These are phyloP conservation scores for Sphaerophoria taeniata DNA, from an alignment of 2,888 invertebrate genomes.

Conservation along the genomic window DNA sequence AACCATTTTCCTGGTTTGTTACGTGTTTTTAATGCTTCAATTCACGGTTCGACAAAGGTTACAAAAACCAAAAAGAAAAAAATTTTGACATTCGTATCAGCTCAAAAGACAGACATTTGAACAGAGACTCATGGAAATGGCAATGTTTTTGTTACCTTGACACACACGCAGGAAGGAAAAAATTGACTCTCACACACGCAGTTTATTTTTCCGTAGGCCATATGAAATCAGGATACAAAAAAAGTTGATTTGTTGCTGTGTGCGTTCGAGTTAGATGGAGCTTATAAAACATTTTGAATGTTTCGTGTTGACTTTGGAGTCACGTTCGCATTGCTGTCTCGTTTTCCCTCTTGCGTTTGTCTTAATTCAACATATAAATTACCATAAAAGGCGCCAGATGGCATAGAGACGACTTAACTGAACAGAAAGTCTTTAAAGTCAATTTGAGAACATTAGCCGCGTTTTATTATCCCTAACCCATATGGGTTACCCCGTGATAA, in stretches of 20 bases:
- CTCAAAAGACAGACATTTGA: slow-evolving; percentile 14
- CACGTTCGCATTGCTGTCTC: neutral
- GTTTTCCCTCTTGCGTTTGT: neutral
- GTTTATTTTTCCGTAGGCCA: slow-evolving; percentile 2
- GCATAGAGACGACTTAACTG: neutral
- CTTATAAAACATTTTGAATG: slow-evolving; percentile 21
- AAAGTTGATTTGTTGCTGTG: slow-evolving; percentile 12
- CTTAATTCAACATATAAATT: neutral
- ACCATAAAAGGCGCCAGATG: neutral
- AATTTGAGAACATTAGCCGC: slow-evolving; percentile 64
- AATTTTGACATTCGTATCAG: neutral
- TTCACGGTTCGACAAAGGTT: slow-evolving; percentile 29
- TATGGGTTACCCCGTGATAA: too few relatives aligned
- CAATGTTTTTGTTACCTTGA: neutral
- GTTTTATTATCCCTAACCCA: too few relatives aligned
- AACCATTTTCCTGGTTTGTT: slow-evolving; percentile 25
- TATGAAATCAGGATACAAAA: slow-evolving; percentile 23
- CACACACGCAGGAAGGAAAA: neutral
- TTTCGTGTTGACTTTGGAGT: slow-evolving; percentile 17
- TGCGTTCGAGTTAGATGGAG: neutral
- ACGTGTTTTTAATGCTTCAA: slow-evolving; percentile 33
- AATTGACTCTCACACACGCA: neutral
- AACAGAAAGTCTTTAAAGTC: slow-evolving; percentile 30
- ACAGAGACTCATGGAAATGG: slow-evolving; percentile 15
- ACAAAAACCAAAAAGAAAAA: neutral